Percentiles rank a stretch among this genome's conserved stretches.
phyloP scores from a whole-genome alignment of 2,113 vertebrate species.

The Cephalopterus ornatus region DNA sequence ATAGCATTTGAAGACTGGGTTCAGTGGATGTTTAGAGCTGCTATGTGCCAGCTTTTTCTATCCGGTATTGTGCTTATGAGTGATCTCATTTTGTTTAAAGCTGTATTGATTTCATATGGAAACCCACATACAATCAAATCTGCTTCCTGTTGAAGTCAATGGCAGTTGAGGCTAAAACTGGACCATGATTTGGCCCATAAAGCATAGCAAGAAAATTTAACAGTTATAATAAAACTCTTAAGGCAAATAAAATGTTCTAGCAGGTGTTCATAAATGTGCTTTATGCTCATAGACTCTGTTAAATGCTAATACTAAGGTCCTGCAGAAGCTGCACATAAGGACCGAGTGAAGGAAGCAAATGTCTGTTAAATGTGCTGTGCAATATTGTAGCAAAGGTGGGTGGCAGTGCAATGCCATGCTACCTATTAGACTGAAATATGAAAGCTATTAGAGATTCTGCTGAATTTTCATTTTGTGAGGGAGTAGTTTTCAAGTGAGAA shows the following conservation, averaged over 20 bases:
- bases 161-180: constrained; percentile 10
- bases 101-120: constrained; percentile 31
- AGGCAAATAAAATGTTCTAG: constrained; percentile 73
- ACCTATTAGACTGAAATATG: constrained; percentile 75
- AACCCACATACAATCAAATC: neutral
- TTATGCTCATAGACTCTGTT: constrained; percentile 68
- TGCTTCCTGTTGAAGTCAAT: neutral
- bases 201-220: constrained; percentile 69
- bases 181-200: constrained; percentile 61
- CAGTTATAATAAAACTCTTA: constrained; percentile 71
- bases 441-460: constrained; percentile 69
- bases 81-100: constrained; percentile 43
- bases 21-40: neutral
- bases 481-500: constrained; percentile 51
- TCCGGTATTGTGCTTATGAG: neutral
- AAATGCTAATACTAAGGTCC: constrained; percentile 65
- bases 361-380: constrained; percentile 60
- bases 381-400: constrained; percentile 53
- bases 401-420: constrained; percentile 51
- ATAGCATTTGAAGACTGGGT: neutral
- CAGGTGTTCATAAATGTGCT: constrained; percentile 71
- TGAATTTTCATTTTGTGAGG: constrained; percentile 69
- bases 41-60: neutral
- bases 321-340: constrained; percentile 31
- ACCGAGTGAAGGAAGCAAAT: constrained; percentile 55